Conservation (phyloP, 1,140 invertebrate genomes). For the Drosophila fuyamai region DNA sequence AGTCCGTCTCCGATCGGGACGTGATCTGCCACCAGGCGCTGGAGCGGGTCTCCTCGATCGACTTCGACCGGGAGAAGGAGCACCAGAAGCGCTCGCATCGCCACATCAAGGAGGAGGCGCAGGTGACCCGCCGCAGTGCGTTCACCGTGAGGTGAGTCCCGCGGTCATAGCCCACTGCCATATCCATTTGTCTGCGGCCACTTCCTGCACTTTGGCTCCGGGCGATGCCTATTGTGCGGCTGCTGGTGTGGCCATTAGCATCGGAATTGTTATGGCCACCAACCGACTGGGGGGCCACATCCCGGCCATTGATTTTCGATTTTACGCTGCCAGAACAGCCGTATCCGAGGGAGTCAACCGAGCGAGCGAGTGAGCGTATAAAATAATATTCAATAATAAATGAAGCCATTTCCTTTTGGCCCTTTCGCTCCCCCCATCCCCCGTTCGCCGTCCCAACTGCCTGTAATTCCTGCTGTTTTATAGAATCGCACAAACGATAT, state of each 20-base stretch:
- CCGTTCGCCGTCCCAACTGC: not conserved
- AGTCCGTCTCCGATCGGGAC: conserved; percentile 95
- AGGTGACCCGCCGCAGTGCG: conserved; percentile 89
- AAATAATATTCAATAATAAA: conserved; percentile 84
- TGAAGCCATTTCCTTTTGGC: conserved; percentile 77
- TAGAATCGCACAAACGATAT: conserved; percentile 67
- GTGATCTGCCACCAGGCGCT: conserved; percentile 95
- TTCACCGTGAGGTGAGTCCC: conserved; percentile 88
- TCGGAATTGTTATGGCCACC: conserved; percentile 71
- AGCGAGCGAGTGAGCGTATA: conserved; percentile 57
- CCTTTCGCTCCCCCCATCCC: conserved; percentile 11
- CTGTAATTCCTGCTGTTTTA: conserved; percentile 61
- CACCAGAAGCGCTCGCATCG: conserved; percentile 85
- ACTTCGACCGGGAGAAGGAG: conserved; percentile 91
- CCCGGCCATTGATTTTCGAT: conserved; percentile 80
- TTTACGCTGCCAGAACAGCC: conserved; percentile 63
- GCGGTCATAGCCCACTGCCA: conserved; percentile 6
- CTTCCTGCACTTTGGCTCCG: conserved; percentile 70
- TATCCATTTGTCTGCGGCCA: conserved; percentile 68
- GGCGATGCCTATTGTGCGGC: conserved; percentile 46
- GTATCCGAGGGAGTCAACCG: conserved; percentile 14
- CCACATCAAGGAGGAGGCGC: conserved; percentile 86
- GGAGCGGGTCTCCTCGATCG: conserved; percentile 89
- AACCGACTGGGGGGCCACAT: conserved; percentile 55
- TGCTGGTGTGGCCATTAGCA: conserved; percentile 65